These are phyloP conservation scores for Etheostoma nigrum DNA, from an alignment of 2,797 vertebrate genomes.

Conservation along the genomic window DNA sequence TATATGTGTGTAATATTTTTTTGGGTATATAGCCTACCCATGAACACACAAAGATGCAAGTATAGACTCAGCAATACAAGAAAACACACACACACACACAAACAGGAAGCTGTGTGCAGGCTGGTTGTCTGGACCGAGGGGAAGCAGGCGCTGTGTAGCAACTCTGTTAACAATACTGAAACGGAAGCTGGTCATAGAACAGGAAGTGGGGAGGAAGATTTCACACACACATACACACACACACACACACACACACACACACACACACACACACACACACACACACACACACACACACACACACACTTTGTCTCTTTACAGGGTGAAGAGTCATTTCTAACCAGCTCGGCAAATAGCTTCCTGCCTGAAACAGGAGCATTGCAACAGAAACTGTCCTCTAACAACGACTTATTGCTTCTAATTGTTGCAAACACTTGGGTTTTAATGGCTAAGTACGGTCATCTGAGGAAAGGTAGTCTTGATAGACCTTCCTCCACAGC, in stretches of 20 bases:
- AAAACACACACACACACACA: slow-evolving; percentile 27
- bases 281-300: neutral
- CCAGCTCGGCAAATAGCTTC: neutral
- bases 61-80: neutral
- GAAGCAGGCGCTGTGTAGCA: slow-evolving; percentile 43
- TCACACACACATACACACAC: neutral
- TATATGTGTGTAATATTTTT: too few species aligned
- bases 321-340: slow-evolving; percentile 25
- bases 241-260: neutral
- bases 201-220: slow-evolving; percentile 75
- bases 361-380: neutral
- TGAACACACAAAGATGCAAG: slow-evolving; percentile 16
- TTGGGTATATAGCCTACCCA: too few species aligned
- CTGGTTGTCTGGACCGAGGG: slow-evolving; percentile 60
- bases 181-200: slow-evolving; percentile 76
- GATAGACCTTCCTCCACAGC: too few species aligned
- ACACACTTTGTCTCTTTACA: neutral
- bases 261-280: neutral
- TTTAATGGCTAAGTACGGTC: neutral
- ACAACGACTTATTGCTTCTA: neutral
- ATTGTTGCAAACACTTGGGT: neutral
- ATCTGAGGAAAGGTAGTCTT: neutral
- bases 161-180: slow-evolving; percentile 70
- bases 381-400: neutral
- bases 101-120: slow-evolving; percentile 61